Conservation (phyloP, 2,797 vertebrate genomes). For the Rhodeus uyekii region DNA sequence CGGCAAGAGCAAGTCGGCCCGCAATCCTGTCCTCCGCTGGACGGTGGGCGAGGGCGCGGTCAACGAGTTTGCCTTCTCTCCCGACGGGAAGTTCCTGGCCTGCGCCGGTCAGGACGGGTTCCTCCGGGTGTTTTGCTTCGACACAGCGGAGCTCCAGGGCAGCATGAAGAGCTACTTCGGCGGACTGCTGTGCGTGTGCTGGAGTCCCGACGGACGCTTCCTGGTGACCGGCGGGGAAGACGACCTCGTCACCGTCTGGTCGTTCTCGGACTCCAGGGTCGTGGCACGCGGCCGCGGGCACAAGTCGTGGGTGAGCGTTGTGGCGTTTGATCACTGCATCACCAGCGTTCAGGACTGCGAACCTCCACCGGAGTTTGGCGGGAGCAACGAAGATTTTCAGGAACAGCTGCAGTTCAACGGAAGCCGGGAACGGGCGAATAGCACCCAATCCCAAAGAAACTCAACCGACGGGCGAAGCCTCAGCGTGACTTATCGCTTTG, state of each 20-base stretch:
- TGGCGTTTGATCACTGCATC: slow-evolving; percentile 93
- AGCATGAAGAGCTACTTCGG: slow-evolving; percentile 99
- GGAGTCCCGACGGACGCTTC: slow-evolving; percentile 96
- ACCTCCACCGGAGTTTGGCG: slow-evolving; percentile 87
- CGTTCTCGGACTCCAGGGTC: slow-evolving; percentile 90
- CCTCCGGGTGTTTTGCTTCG: slow-evolving; percentile 94
- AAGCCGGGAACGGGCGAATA: slow-evolving; percentile 83
- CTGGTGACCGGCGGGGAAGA: slow-evolving; percentile 95
- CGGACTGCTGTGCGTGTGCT: slow-evolving; percentile 92
- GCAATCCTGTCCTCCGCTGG: slow-evolving; percentile 96
- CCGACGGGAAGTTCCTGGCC: slow-evolving; percentile 93
- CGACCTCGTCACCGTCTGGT: slow-evolving; percentile 95
- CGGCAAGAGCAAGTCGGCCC: slow-evolving; percentile 95
- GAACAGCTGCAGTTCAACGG: slow-evolving; percentile 85
- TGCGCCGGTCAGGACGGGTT: slow-evolving; percentile 97
- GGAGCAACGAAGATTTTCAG: slow-evolving; percentile 95
- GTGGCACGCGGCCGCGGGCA: slow-evolving; percentile 93
- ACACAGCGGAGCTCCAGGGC: slow-evolving; percentile 90
- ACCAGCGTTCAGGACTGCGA: slow-evolving; percentile 92
- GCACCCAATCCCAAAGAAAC: too few relatives aligned
- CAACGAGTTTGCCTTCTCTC: slow-evolving; percentile 96
- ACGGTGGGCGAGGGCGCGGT: slow-evolving; percentile 94
- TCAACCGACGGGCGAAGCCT: slow-evolving; percentile 93
- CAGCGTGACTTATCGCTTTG: slow-evolving; percentile 93
- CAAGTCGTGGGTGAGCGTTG: slow-evolving; percentile 97